phyloP scores from a whole-genome alignment of 2,888 invertebrate species.

The Operophtera brumata region DNA sequence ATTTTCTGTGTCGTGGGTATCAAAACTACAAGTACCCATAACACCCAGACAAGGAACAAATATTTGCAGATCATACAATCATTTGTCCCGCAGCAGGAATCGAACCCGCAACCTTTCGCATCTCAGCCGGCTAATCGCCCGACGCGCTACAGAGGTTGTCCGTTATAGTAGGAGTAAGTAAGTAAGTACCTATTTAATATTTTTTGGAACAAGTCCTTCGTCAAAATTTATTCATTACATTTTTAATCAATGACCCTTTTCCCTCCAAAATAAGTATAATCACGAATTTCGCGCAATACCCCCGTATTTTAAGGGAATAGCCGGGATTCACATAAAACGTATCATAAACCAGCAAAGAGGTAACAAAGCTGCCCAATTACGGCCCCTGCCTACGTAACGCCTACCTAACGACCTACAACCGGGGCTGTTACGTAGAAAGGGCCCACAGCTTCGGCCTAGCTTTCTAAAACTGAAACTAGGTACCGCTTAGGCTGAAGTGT shows the following conservation, averaged over 20 bases:
- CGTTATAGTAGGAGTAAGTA: too few relatives aligned
- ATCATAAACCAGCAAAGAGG: slow-evolving; percentile 41
- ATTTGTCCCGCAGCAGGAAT: too few relatives aligned
- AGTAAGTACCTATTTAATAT: too few relatives aligned
- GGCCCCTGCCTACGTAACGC: slow-evolving; percentile 20
- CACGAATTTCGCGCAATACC: slow-evolving; percentile 14
- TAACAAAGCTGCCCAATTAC: slow-evolving; percentile 38
- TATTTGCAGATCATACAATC: too few relatives aligned
- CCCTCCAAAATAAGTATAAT: slow-evolving; percentile 7
- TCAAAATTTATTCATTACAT: not conserved
- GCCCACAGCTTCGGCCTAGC: slow-evolving; percentile 5
- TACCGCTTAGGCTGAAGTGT: not conserved
- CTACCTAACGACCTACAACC: slow-evolving; percentile 18
- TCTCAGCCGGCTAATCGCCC: too few relatives aligned
- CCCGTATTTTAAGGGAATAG: slow-evolving; percentile 33
- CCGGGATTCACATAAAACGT: slow-evolving; percentile 40
- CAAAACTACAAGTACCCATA: too few relatives aligned
- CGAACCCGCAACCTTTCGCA: too few relatives aligned
- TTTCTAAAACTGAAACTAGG: slow-evolving; percentile 4
- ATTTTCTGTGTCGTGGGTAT: too few relatives aligned
- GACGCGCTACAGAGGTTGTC: too few relatives aligned
- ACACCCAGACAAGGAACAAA: too few relatives aligned
- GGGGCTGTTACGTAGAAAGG: slow-evolving; percentile 7
- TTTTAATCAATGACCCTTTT: slow-evolving; percentile 8
- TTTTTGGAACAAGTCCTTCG: too few relatives aligned